Base-by-base conservation (phyloP, 1,140 invertebrate species). In the Leptinotarsa texana region DNA sequence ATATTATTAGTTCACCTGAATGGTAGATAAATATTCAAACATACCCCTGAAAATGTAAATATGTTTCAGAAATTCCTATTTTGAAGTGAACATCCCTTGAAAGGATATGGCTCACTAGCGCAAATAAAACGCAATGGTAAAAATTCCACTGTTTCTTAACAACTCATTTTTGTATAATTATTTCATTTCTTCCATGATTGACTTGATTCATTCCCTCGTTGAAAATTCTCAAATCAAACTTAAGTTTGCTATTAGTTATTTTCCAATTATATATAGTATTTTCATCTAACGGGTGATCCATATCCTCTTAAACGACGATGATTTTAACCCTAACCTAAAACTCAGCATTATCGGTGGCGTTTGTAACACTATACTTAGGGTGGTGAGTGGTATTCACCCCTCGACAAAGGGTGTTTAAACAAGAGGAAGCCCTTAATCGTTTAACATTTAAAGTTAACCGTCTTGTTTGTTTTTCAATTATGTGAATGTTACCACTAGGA, bases 341-440 rank as follows among this genome's bases (percentile, higher is more conserved):
- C 21, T 5, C 21, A 13, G 48, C 42, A 21, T 69, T 48, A 73
- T 62, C 76, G 76, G 76, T 77, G 76, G 76, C 74, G 73, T 77
- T 74, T 77, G 76, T 75, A 77, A 77, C 70, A 75, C 74, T 75
- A 77, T 75, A 77, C 68, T 69, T 3, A 61, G 73, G 76, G 70
- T 68, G 70, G 65, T 73, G 68, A 77, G 76, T 77, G 76, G 69
- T 72, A 57, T 70, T 75, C 69, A 67, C 76, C 76, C 72, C 71
- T 74, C n/a, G 27, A 68, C 63, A 22, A 63, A 73, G 68, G 73
- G 69, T 74, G 73, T 74, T 74, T 65, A 63, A 74, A 74, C 73
- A 69, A 74, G 73, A 74, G 65, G 63, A 18, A 72, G 57, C 70
- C 69, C 70, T 72, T 72, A 72, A 72, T 72, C 70, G 70, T n/a